Conservation (phyloP, 2,888 invertebrate species). For the Dolichopus griseipennis region DNA sequence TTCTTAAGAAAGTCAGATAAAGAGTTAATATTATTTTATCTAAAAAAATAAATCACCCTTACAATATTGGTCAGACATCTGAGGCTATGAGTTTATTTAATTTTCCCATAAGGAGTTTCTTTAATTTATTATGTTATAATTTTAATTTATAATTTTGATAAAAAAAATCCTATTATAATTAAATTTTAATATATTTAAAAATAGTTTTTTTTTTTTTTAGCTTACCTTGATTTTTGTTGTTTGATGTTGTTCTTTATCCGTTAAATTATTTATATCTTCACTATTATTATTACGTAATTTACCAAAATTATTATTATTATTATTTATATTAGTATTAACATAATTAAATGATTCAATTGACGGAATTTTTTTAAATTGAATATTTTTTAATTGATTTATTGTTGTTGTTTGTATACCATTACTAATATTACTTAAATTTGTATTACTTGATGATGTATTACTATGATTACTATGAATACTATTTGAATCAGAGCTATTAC, state of each 20-base stretch:
- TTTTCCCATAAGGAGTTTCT: too few species aligned
- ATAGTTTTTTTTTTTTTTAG: too few species aligned
- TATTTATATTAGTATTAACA: slow-evolving; percentile 14
- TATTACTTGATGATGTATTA: slow-evolving; percentile 13
- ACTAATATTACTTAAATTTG: slow-evolving; percentile 9
- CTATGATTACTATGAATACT: slow-evolving; percentile 11
- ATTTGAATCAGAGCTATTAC: not conserved
- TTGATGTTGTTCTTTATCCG: not conserved
- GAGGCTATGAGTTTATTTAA: too few species aligned
- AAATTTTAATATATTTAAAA: too few species aligned
- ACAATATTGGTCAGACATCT: too few species aligned
- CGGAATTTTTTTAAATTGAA: slow-evolving; percentile 27
- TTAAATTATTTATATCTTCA: not conserved
- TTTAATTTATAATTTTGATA: too few species aligned
- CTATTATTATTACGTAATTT: not conserved
- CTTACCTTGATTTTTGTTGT: not conserved
- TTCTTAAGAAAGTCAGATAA: too few species aligned
- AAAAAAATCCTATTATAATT: too few species aligned
- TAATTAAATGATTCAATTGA: slow-evolving; percentile 35
- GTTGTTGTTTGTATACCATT: not conserved
- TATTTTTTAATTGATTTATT: slow-evolving; percentile 10
- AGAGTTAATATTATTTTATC: too few species aligned
- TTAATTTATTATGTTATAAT: too few species aligned
- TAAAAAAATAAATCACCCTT: too few species aligned
- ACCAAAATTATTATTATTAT: slow-evolving; percentile 9